Evolutionary conservation across 2,113 vertebrate species (phyloP).

Genomic region (Pteropus alecto): DNA sequence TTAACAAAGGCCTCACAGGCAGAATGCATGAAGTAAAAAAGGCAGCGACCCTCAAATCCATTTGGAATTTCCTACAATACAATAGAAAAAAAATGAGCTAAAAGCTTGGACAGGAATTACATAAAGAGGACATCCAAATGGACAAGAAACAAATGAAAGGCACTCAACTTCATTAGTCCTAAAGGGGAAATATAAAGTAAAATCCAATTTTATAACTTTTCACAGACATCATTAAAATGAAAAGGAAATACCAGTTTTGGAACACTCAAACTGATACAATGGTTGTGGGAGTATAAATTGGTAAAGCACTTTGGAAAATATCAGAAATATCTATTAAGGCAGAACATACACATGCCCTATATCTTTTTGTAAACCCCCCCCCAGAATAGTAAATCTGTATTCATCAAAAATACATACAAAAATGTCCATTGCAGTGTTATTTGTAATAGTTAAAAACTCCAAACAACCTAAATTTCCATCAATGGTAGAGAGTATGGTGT

Average conservation of each 20-base stretch:
- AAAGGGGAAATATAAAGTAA: not conserved
- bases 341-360: not conserved
- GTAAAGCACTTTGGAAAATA: not conserved
- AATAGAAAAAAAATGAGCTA: not conserved
- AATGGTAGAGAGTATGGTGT: not conserved
- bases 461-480: not conserved
- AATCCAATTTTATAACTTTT: not conserved
- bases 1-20: not conserved
- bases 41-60: not conserved
- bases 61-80: not conserved
- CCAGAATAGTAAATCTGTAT: not conserved
- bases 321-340: not conserved
- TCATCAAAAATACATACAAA: not conserved
- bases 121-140: not conserved
- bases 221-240: not conserved
- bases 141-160: not conserved
- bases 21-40: not conserved
- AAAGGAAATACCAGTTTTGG: not conserved
- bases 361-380: not conserved
- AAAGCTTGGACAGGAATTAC: not conserved
- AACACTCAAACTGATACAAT: not conserved
- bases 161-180: not conserved
- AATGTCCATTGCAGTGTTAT: not conserved
- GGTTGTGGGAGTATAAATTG: not conserved
- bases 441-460: not conserved